Evolutionary conservation across 2,797 vertebrate species (phyloP), one percentile per base, ranked within the genome.

Genomic region (Hozukius guyotensis): DNA sequence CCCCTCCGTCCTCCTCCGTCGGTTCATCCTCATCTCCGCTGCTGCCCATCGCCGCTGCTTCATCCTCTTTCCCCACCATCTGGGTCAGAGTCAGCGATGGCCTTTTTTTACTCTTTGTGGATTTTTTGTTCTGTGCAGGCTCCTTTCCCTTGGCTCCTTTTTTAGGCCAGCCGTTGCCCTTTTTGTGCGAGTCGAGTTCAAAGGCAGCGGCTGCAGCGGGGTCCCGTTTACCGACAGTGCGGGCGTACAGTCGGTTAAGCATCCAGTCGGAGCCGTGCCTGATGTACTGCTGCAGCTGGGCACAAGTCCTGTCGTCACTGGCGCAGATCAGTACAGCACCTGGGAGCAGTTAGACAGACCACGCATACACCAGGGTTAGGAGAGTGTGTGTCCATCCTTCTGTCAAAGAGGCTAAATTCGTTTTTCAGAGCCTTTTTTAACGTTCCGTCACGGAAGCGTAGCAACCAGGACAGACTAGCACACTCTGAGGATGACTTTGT

Each of bases 321-420:
- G 97, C 98, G 83, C 99, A 99, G 81, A 99, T 99, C 68, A 99
- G 92, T 25, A 99, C 96, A 14, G 94, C 96, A 66, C 99, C 99
- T 99, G 27, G 42, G 75, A 2, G 1, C 10, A 49, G 31, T 68
- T 12, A 61, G 11, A 87, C 25, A 60, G 11, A 59, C 42, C 42
- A 46, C 42, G 6, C 11, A 71, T 20, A 59, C 8, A 27, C 8
- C 24, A 14, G 7, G 7, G 12, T 32, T 24, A 31, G n/a, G 5
- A 2, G 3, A 69, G 14, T 3, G 14, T 59, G 10, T 59, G 10
- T 7, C n/a, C 12, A 38, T 36, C 53, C 3, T 36, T 4, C 24
- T 16, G 8, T 65, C 9, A 18, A 36, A 46, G 42, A 16, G 1
- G 42, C 14, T 7, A 3, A 18, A 18, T 46, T 46, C 3, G 14